Evolutionary conservation across 1,140 invertebrate genomes (phyloP), one percentile per base, ranked within the genome.

Genomic region (Lordiphosa collinella): DNA sequence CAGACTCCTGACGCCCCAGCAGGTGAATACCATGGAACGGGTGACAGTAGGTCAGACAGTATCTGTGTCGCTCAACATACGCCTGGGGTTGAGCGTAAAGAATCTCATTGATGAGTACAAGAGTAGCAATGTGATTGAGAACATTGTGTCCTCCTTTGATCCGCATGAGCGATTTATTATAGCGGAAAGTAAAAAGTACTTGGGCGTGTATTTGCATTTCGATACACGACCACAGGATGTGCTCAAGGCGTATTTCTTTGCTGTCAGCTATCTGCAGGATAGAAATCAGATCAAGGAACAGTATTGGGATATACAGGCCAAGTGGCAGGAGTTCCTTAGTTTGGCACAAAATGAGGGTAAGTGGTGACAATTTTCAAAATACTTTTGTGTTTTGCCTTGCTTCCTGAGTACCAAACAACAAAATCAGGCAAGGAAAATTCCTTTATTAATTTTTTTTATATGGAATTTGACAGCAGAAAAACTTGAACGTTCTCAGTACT

Each of bases 21-120:
- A 88, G 55, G 86, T 92, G 1, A 94, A 94, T 76, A 75, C 84
- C 57, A 87, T 88, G 59, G 94, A 95, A 87, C 90, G 92, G 11
- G 90, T 93, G 7, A 85, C 93, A 16, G 53, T 93, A 16, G 90
- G 92, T 38, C 68, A 87, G 59, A 90, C 89, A 4, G 87, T 90
- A 29, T 89, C 87, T 3, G 78, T 85, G 66, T 90, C 66, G 13
- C 80, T 71, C 57, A 89, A 80, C 69, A 89, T 91, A 66, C 88
- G 59, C 11, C 64, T 74, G 14, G 67, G 79, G 11, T 43, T 86
- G 16, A 85, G 82, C 49, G 63, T 82, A 6, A 86, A 86, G 49
- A 57, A 88, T 64, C 51, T 86, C 1, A 65, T 79, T 34, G 66
- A 84, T 38, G 78, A 79, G 52, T 80, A 76, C 50, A 76, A 74